Evolutionary conservation across 1,140 invertebrate genomes (phyloP).

Genomic region (Aphidius gifuensis): DNA sequence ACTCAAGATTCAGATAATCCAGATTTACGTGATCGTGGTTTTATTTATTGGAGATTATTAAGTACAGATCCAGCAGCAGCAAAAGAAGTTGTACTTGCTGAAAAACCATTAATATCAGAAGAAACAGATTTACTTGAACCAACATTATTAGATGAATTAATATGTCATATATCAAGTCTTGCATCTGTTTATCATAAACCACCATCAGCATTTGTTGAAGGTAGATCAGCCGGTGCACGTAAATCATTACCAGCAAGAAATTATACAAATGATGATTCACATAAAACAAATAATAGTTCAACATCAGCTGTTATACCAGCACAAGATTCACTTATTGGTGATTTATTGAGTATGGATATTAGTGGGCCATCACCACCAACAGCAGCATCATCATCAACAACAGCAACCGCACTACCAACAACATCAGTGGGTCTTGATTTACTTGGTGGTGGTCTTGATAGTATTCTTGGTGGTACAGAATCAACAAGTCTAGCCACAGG

Average conservation of each 20-base stretch:
- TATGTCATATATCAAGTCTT: constrained; percentile 97
- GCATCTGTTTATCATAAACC: constrained; percentile 99
- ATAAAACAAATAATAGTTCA: constrained; percentile 34
- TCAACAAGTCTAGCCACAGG: constrained; percentile 42
- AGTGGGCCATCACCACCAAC: constrained; percentile 59
- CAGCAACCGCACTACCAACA: constrained; percentile 78
- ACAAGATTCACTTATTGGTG: constrained; percentile 94
- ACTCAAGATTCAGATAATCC: constrained; percentile 99
- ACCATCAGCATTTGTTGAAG: constrained; percentile 97
- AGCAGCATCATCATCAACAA: constrained; percentile 49
- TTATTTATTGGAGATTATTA: constrained; percentile 98
- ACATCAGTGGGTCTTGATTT: constrained; percentile 61
- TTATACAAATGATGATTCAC: constrained; percentile 52
- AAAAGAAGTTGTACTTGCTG: constrained; percentile 98
- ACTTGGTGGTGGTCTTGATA: constrained; percentile 36
- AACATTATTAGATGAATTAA: constrained; percentile 95
- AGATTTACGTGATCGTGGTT: constrained; percentile 95
- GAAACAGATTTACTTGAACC: constrained; percentile 98
- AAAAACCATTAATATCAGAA: constrained; percentile 98
- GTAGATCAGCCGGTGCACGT: constrained; percentile 66
- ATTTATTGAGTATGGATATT: constrained; percentile 95
- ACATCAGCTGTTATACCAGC: constrained; percentile 61
- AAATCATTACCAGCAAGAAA: constrained; percentile 65
- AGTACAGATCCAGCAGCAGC: constrained; percentile 98
- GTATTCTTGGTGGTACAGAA: constrained; percentile 23